Evolutionary conservation across 2,888 invertebrate genomes (phyloP).

Genomic region (Rhogogaster chlorosoma): DNA sequence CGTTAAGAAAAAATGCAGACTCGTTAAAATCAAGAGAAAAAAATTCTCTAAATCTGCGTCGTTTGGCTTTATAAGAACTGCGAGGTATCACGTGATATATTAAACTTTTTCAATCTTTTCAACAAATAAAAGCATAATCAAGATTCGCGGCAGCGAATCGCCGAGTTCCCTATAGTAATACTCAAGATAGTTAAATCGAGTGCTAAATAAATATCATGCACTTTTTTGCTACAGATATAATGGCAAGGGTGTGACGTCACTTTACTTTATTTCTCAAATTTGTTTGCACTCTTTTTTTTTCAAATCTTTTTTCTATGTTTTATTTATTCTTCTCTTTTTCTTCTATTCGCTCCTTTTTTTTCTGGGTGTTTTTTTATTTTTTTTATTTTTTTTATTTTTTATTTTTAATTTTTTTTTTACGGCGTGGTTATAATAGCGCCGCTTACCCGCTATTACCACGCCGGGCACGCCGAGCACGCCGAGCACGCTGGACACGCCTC

Average conservation of each 20-base stretch:
- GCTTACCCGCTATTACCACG: constrained; percentile 66
- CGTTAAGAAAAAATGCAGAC: too few species aligned
- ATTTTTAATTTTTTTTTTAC: neutral
- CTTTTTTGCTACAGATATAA: too few species aligned
- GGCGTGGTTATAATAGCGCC: constrained; percentile 50
- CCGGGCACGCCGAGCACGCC: constrained; percentile 48
- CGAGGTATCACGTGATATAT: neutral
- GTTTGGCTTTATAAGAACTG: neutral
- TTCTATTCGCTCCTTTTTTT: too few species aligned
- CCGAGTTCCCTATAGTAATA: too few species aligned
- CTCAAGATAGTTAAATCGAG: too few species aligned
- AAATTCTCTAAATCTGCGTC: neutral
- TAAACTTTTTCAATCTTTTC: too few species aligned
- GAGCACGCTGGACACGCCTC: constrained; percentile 65
- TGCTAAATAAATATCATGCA: too few species aligned
- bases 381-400: neutral
- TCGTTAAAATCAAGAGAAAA: neutral
- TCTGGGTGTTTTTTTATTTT: neutral
- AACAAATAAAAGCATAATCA: too few species aligned
- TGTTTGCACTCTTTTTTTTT: too few species aligned
- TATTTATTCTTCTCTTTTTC: neutral
- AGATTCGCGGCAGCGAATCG: too few species aligned
- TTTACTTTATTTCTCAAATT: too few species aligned
- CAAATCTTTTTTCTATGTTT: neutral
- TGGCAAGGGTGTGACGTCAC: too few species aligned